Evolutionary conservation across 2,113 vertebrate species (phyloP), one percentile per base, ranked within the genome.

Genomic region (Psilopsiagon aymara): DNA sequence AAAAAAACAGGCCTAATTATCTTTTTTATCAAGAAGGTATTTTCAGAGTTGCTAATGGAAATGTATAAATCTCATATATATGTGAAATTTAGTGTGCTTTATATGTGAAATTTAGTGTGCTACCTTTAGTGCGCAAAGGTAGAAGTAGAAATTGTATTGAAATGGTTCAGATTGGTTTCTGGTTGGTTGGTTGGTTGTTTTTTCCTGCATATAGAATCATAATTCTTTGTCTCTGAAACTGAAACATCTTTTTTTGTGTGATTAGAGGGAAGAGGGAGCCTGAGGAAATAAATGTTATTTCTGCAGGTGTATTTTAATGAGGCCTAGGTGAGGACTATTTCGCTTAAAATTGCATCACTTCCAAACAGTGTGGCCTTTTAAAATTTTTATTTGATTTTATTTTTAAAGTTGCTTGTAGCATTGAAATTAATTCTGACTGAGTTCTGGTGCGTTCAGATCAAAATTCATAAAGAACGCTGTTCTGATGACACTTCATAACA

Each of bases 21-120:
- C 41, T 90, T 78, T 78, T 33, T 44, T 91, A 91, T 95, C 88
- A 69, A 64, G 53, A 23, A 67, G 52, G 10, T 86, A 47, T 70
- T 92, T 92, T 79, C 77, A 80, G n/a, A n/a, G 81, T 77, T 94
- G 80, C 88, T 91, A 88, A 85, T 87, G 84, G 73, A 69, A 64
- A 62, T 71, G 62, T 27, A 64, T 63, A 71, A 91, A 21, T 33
- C 27, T 94, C 71, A 31, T 37, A 60, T 52, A n/a, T 51, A 83
- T 59, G 28, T 55, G 68, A 86, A 79, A 89, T 77, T 53, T 28
- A 21, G 31, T 41, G 67, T 87, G 88, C 70, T 79, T 46, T 51
- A 31, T 49, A 78, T 59, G 27, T 57, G 68, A 86, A 80, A 88
- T 78, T 53, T 24, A 19, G 28, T 43, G 70, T 87, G 88, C 71